phyloP scores from a whole-genome alignment of 1,140 invertebrate genomes.

The Zaprionus nigranus region DNA sequence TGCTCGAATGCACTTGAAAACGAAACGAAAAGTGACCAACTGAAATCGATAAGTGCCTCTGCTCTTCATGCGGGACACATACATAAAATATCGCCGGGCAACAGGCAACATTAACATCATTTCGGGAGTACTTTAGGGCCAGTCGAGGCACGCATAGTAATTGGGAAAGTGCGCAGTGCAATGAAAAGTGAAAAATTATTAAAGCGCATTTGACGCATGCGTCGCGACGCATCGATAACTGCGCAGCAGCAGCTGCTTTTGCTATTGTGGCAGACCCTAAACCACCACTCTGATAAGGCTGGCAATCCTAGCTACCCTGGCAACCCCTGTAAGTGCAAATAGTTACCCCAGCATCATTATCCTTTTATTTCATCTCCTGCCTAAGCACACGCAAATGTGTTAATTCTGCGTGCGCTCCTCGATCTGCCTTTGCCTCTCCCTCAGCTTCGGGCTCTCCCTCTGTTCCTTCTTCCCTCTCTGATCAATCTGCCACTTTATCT shows the following conservation, averaged over 20 bases:
- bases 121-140: slow-evolving; percentile 13
- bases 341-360: slow-evolving; percentile 67
- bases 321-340: slow-evolving; percentile 3
- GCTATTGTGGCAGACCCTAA: slow-evolving; percentile 66
- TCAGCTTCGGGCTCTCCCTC: slow-evolving; percentile 8
- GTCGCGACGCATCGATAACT: slow-evolving; percentile 45
- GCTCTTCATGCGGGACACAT: slow-evolving; percentile 43
- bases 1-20: slow-evolving; percentile 54
- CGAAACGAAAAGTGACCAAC: slow-evolving; percentile 28
- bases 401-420: slow-evolving; percentile 56
- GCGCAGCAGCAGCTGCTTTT: slow-evolving; percentile 71
- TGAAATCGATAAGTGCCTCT: slow-evolving; percentile 34
- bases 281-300: slow-evolving; percentile 43
- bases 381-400: slow-evolving; percentile 66
- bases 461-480: slow-evolving; percentile 26
- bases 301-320: slow-evolving; percentile 8
- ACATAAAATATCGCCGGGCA: slow-evolving; percentile 3
- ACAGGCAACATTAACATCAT: slow-evolving; percentile 14
- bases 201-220: slow-evolving; percentile 72
- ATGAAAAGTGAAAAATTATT: slow-evolving; percentile 75
- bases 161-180: slow-evolving; percentile 35
- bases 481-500: slow-evolving; percentile 70
- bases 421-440: neutral
- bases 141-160: slow-evolving; percentile 9
- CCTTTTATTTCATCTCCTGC: slow-evolving; percentile 33